phyloP scores from a whole-genome alignment of 1,140 invertebrate species.

The Bombus vancouverensis region DNA sequence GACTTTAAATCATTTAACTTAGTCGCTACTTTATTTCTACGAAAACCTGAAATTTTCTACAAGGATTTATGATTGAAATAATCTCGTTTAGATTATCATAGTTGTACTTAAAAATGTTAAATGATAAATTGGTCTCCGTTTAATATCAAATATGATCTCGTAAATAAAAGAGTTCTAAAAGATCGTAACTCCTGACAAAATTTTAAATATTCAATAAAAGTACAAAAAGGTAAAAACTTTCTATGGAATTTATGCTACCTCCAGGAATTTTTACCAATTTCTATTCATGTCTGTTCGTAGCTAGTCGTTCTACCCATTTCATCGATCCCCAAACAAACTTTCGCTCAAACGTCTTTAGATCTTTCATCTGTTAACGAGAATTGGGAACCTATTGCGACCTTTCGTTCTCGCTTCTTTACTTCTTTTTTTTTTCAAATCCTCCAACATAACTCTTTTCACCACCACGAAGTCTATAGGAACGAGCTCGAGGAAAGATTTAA shows the following conservation, averaged over 20 bases:
- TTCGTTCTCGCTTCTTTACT: background rate
- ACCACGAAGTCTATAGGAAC: background rate
- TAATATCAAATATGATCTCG: background rate
- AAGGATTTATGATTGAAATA: background rate
- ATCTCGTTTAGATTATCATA: background rate
- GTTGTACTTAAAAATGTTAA: too few species aligned
- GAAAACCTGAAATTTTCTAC: background rate
- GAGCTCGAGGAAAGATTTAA: conserved; percentile 5
- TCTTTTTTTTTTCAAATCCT: background rate
- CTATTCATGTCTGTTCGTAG: background rate
- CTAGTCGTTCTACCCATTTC: background rate
- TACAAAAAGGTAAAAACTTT: background rate
- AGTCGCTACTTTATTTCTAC: background rate
- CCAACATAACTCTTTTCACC: background rate
- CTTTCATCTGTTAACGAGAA: conserved; percentile 7
- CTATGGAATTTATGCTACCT: background rate
- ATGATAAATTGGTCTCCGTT: background rate
- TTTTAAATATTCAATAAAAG: background rate
- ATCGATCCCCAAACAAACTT: background rate
- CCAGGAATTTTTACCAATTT: background rate
- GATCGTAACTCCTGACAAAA: background rate
- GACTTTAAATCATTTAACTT: too few species aligned
- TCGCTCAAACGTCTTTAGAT: background rate
- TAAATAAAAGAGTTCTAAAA: background rate
- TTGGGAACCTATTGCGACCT: background rate